Base-by-base conservation (phyloP, 2,797 vertebrate genomes). In the Clamator glandarius region DNA sequence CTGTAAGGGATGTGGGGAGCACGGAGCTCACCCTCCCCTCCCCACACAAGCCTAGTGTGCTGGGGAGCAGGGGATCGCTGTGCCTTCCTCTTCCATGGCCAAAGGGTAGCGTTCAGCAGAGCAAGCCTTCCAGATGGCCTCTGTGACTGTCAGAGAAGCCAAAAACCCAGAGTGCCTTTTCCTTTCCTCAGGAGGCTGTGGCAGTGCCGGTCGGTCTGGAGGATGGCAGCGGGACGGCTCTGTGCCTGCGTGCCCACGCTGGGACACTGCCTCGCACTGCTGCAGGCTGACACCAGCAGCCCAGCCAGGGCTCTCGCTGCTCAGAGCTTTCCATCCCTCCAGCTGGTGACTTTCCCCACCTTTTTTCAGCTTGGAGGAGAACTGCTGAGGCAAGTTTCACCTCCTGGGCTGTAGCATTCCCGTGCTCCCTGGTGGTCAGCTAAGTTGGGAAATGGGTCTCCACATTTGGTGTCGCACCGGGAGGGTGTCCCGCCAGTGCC, bases 401-500 rank as follows among this genome's bases (percentile, higher is more conserved):
- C 64, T 82, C 18, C n/a, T 14, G 15, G n/a, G 51, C 63, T 57
- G 21, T 2, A 5, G 55, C 44, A n/a, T 73, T 90, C 35, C 59
- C 0, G 0, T 68, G 36, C 23, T 87, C 63, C 33, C 39, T 35
- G 31, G 51, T 1, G 2, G 42, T 35, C 79, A 61, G 33, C 48
- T 50, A 11, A 25, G 72, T 58, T 85, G 61, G 72, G 88, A 78
- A 83, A 66, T 42, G 55, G 39, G 20, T 83, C 17, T 87, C 41
- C 0, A 2, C 36, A 11, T 82, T 69, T 76, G 20, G 86, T 3
- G 2, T 69, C 35, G 31, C 19, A 7, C 0, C 0, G 0, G 57
- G 26, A n/a, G n/a, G 39, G 50, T 51, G 35, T 80, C 63, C 61
- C 69, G 64, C 25, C 62, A 52, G 63, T 24, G 33, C 29, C 35